Evolutionary conservation across 30 jellyfish, hydroid and myxozoan species (phyloP).

Genomic region (Mastigias papua): DNA sequence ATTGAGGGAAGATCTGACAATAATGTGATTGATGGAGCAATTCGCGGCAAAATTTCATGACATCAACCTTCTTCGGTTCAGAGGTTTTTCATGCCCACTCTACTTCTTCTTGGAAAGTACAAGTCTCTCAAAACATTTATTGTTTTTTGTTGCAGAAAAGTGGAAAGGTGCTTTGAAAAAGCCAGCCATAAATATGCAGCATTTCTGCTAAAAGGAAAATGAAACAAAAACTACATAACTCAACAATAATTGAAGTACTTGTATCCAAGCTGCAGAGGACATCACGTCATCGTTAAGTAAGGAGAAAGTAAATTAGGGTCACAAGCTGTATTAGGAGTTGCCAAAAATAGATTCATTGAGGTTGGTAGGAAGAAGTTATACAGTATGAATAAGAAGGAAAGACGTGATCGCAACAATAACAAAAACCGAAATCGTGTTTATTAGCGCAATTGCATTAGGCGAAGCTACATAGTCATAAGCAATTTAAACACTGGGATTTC

Average conservation of each 20-base stretch:
- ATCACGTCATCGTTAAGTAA: not conserved
- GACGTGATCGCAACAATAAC: slow-evolving; percentile 21
- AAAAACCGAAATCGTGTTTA: not conserved
- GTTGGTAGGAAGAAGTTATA: not conserved
- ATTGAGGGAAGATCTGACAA: too few species aligned
- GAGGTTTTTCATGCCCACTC: too few species aligned
- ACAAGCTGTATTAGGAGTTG: not conserved
- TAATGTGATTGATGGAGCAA: too few species aligned
- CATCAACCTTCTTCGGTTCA: too few species aligned
- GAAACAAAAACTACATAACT: not conserved
- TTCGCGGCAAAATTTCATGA: too few species aligned
- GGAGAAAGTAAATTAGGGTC: not conserved
- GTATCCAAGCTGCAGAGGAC: not conserved
- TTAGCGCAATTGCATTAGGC: slow-evolving; percentile 8
- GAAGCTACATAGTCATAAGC: not conserved
- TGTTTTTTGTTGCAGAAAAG: too few species aligned
- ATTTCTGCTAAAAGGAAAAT: too few species aligned
- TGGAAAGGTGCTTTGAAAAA: too few species aligned
- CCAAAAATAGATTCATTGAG: not conserved
- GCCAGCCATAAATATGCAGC: too few species aligned
- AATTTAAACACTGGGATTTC: not conserved
- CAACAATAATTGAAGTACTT: not conserved
- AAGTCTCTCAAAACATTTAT: too few species aligned
- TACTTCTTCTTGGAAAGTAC: too few species aligned
- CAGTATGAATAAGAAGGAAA: not conserved